These are phyloP conservation scores for Xenopus tropicalis DNA, from an alignment of 2,113 vertebrate genomes.

Conservation along the genomic window DNA sequence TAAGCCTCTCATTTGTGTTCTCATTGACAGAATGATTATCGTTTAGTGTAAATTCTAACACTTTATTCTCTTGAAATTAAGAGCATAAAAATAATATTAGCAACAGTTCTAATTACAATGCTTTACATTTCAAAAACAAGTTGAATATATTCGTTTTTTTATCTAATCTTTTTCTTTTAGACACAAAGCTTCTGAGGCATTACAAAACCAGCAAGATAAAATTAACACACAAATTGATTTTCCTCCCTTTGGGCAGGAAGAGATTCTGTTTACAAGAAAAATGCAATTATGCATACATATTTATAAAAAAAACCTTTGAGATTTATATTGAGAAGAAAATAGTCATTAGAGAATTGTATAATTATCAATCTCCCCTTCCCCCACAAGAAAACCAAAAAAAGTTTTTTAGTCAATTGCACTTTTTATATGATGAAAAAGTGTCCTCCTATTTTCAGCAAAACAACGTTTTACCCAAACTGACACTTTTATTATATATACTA, in stretches of 20 bases:
- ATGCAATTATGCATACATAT: constrained; percentile 68
- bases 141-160: constrained; percentile 57
- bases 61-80: background rate
- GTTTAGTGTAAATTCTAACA: background rate
- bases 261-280: constrained; percentile 65
- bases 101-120: constrained; percentile 62
- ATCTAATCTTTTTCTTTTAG: constrained; percentile 67
- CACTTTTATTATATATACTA: no score
- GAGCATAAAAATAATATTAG: constrained; percentile 53
- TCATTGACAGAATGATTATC: background rate
- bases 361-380: constrained; percentile 54
- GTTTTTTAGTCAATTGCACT: no score
- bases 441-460: no score
- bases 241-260: constrained; percentile 64
- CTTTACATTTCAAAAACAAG: constrained; percentile 55
- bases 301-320: constrained; percentile 62
- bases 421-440: no score
- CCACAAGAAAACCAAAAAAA: background rate
- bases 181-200: constrained; percentile 63
- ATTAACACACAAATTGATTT: constrained; percentile 76
- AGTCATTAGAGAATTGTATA: constrained; percentile 48
- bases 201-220: constrained; percentile 69
- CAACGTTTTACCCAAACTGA: no score
- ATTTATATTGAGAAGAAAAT: constrained; percentile 51
- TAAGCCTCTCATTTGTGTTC: background rate